These are phyloP conservation scores for Siniperca scherzeri DNA, from an alignment of 2,797 vertebrate genomes.

Conservation along the genomic window DNA sequence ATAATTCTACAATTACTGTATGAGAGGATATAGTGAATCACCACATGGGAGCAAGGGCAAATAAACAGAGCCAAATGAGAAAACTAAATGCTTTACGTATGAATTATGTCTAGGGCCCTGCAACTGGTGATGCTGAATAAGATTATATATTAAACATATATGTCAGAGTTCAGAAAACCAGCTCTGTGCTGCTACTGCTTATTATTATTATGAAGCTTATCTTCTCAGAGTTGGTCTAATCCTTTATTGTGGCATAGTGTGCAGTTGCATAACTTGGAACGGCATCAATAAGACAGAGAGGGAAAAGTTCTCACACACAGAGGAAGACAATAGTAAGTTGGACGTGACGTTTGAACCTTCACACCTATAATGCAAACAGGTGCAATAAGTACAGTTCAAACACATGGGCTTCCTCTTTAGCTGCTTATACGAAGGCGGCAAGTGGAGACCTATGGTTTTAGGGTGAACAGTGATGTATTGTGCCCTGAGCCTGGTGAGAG, in stretches of 20 bases:
- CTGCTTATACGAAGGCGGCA: slow-evolving; percentile 46
- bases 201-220: slow-evolving; percentile 72
- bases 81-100: slow-evolving; percentile 52
- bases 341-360: slow-evolving; percentile 34
- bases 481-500: slow-evolving; percentile 60
- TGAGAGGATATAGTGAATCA: slow-evolving; percentile 53
- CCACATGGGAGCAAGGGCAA: slow-evolving; percentile 24
- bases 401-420: slow-evolving; percentile 43
- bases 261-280: slow-evolving; percentile 80
- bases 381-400: slow-evolving; percentile 56
- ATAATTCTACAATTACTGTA: slow-evolving; percentile 47
- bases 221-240: slow-evolving; percentile 74
- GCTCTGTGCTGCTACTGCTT: slow-evolving; percentile 48
- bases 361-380: slow-evolving; percentile 45
- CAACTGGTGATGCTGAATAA: slow-evolving; percentile 32
- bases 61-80: slow-evolving; percentile 46
- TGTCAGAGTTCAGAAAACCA: slow-evolving; percentile 41
- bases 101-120: slow-evolving; percentile 24
- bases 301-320: slow-evolving; percentile 72
- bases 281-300: slow-evolving; percentile 67
- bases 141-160: slow-evolving; percentile 50
- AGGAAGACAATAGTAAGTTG: slow-evolving; percentile 43
- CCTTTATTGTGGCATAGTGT: slow-evolving; percentile 79
- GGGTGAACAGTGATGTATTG: slow-evolving; percentile 76
- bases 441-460: slow-evolving; percentile 55